Evolutionary conservation across 2,888 invertebrate genomes (phyloP).

Genomic region (Eristalis intricaria): DNA sequence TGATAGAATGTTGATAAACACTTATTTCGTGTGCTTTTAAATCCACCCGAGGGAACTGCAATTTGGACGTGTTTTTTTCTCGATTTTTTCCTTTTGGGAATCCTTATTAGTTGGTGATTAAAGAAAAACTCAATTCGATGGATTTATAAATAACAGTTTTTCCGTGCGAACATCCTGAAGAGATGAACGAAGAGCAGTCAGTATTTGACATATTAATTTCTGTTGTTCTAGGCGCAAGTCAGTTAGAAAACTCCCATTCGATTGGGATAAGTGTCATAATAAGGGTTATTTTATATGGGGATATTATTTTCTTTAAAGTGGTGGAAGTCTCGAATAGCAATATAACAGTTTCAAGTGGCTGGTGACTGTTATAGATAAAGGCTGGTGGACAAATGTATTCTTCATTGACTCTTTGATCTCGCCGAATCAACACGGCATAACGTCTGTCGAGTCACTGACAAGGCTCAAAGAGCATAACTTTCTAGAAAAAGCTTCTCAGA

Average conservation of each 20-base stretch:
- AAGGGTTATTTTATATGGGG: constrained; percentile 11
- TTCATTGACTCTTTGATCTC: too few species aligned
- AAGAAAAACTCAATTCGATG: constrained; percentile 68
- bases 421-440: too few species aligned
- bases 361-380: too few species aligned
- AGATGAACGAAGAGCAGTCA: constrained; percentile 67
- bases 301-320: neutral
- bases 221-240: constrained; percentile 73
- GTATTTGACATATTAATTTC: constrained; percentile 73
- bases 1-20: constrained; percentile 69
- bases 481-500: too few species aligned
- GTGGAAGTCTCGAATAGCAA: neutral
- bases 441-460: too few species aligned
- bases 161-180: constrained; percentile 68
- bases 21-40: constrained; percentile 30
- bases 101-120: constrained; percentile 30
- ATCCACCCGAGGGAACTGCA: constrained; percentile 21
- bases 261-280: constrained; percentile 38
- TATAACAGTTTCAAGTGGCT: neutral
- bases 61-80: constrained; percentile 31
- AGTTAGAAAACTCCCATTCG: constrained; percentile 62
- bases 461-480: too few species aligned
- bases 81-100: constrained; percentile 8
- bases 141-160: constrained; percentile 60
- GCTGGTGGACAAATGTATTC: too few species aligned